These are phyloP conservation scores for Adela reaumurella DNA, from an alignment of 2,888 invertebrate species.

Conservation along the genomic window DNA sequence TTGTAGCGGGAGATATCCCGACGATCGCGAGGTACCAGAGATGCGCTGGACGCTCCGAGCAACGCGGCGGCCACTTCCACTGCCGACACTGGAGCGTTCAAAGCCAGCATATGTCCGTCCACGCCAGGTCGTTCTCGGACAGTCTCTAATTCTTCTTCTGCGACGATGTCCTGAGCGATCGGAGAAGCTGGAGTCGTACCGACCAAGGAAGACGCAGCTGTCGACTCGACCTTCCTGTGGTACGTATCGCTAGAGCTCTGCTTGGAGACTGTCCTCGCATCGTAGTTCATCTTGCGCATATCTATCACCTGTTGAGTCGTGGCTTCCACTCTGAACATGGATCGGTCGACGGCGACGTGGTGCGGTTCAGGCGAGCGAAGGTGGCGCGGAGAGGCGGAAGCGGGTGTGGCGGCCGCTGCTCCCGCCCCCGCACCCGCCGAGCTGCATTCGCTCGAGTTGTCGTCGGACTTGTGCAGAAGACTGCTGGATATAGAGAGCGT, in stretches of 20 bases:
- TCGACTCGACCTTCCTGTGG: background rate
- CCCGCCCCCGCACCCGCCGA: slow-evolving; percentile 16
- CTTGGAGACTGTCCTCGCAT: background rate
- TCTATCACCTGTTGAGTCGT: background rate
- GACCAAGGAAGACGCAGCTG: background rate
- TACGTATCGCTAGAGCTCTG: background rate
- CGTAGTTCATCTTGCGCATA: background rate
- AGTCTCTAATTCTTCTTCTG: background rate
- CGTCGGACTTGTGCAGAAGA: slow-evolving; percentile 12
- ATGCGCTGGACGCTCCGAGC: slow-evolving; percentile 49
- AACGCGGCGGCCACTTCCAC: slow-evolving; percentile 49
- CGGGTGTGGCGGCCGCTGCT: slow-evolving; percentile 9
- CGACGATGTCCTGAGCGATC: background rate
- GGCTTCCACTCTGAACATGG: slow-evolving; percentile 13
- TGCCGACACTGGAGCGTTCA: slow-evolving; percentile 47
- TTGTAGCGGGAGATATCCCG: slow-evolving; percentile 25
- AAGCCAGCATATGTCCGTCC: slow-evolving; percentile 3
- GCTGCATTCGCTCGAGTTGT: slow-evolving; percentile 14
- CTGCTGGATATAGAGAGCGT: slow-evolving; percentile 6
- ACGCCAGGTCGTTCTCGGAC: background rate
- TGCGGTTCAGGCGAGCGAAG: slow-evolving; percentile 1
- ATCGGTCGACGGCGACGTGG: slow-evolving; percentile 12
- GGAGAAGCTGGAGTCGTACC: background rate
- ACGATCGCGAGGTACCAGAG: slow-evolving; percentile 23
- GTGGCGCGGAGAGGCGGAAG: background rate